Percentiles rank a stretch among this genome's conserved stretches.
These are phyloP conservation scores for Microtus oregoni DNA, from an alignment of 2,113 vertebrate genomes.

Conservation along the genomic window DNA sequence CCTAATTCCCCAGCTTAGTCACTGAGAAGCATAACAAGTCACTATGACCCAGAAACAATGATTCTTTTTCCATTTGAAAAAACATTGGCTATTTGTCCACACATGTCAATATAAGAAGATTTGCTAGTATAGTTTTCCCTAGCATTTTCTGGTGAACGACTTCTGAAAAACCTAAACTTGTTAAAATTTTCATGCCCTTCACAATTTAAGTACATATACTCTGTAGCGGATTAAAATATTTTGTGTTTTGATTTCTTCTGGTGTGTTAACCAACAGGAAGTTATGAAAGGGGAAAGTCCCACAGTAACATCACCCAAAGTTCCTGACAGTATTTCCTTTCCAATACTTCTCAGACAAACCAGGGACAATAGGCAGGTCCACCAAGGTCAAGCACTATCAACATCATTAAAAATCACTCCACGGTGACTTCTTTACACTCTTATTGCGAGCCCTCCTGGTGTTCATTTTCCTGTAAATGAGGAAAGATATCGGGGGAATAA, in stretches of 20 bases:
- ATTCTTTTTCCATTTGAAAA: constrained; percentile 30
- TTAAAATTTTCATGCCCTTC: constrained; percentile 10
- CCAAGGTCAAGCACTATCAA: neutral
- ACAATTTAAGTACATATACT: neutral
- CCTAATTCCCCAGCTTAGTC: neutral
- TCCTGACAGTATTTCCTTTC: constrained; percentile 29
- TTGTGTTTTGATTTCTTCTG: neutral
- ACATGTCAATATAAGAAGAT: constrained; percentile 67
- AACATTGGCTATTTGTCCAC: constrained; percentile 67
- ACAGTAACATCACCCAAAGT: neutral
- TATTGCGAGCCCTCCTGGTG: neutral
- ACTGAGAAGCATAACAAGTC: constrained; percentile 45
- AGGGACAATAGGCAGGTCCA: neutral
- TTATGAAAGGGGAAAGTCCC: constrained; percentile 27
- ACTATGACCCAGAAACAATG: constrained; percentile 64
- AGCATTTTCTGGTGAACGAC: neutral
- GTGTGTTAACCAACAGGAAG: neutral
- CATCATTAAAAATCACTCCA: neutral
- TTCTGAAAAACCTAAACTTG: constrained; percentile 63
- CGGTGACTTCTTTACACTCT: neutral
- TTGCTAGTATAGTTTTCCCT: neutral
- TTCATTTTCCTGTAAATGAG: neutral
- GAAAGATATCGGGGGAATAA: neutral
- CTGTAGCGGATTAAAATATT: constrained; percentile 34
- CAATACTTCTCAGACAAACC: neutral